Percentiles rank a stretch among this genome's conserved stretches.
phyloP scores from a whole-genome alignment of 2,113 vertebrate species.

The Tychaedon coryphoeus region DNA sequence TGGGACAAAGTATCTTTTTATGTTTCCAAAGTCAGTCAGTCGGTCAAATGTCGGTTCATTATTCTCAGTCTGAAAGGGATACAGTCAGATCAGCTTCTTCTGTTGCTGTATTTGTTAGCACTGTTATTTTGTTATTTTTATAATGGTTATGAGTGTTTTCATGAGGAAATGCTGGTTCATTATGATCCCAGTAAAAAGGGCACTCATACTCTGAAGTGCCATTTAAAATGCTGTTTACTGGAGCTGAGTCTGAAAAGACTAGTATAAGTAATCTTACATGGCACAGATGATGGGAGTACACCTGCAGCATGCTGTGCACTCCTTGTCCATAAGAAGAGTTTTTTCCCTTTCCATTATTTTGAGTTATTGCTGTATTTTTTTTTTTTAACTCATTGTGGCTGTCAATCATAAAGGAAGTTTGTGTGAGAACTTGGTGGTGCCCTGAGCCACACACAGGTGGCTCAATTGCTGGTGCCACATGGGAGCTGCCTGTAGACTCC shows the following conservation, averaged over 20 bases:
- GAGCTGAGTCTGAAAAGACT: neutral
- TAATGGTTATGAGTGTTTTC: neutral
- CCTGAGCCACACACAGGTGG: neutral
- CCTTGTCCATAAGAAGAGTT: neutral
- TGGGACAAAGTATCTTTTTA: neutral
- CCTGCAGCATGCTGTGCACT: neutral
- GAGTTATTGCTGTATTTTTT: neutral
- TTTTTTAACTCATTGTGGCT: neutral
- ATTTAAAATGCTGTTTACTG: neutral
- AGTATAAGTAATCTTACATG: neutral
- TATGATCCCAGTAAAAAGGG: neutral
- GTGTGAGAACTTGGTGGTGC: neutral
- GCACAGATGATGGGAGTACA: neutral
- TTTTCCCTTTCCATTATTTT: neutral
- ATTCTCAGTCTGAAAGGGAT: neutral
- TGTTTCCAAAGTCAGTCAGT: neutral
- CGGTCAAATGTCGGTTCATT: neutral
- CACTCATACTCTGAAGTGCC: neutral
- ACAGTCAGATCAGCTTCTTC: neutral
- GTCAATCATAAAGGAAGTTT: neutral
- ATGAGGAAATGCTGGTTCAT: neutral
- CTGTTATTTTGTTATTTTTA: neutral
- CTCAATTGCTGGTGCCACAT: fast-evolving
- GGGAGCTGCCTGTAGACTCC: neutral
- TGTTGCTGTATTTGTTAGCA: neutral